Evolutionary conservation across 64 coral and sea anemone species (phyloP), one percentile per base, ranked within the genome.

Genomic region (Platygyra sinensis): DNA sequence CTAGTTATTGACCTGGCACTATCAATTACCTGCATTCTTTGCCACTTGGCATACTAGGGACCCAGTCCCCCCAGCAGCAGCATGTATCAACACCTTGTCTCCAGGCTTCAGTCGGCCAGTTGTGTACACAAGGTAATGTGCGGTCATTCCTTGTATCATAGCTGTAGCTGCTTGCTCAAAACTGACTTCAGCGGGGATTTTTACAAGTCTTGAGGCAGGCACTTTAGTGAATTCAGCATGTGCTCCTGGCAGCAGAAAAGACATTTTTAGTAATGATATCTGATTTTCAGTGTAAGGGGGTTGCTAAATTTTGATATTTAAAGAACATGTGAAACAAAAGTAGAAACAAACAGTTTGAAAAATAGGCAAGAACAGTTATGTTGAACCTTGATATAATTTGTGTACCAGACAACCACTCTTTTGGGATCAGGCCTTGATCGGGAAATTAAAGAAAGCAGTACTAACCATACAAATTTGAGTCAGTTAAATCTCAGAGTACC

Each of bases 111-210:
- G 54, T 52, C 81, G 57, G 28, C 87, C 79, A 52, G 87, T 73
- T 83, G 92, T 89, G 14, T 81, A 79, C 31, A 83, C 87, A 39
- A 94, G 87, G 57, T 94, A 94, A 72, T 94, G 92, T 65, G 87
- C 92, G 8, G 92, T 94, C 92, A 94, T 94, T 0, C 92, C 92
- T 62, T 94, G 92, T 27, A 94, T 76, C 92, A 94, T 89, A 0
- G 77, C 86, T 69, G 78, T 94, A 10, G 92, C 87, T 46, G 79
- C 92, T 74, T 85, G 60, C 8, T 94, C 92, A 78, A 89, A 82
- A 57, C 77, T 67, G 24, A 94, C 33, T 10, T 54, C 69, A 18
- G 72, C 52, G 84, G 92, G 32, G 73, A 94, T 76, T 33, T 72
- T 73, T 8, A 94, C 92, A 10, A 73, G 55, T 33, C 92, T 88